Evolutionary conservation across 2,113 vertebrate genomes (phyloP), one percentile per base, ranked within the genome.

Genomic region (Oncorhynchus masou): DNA sequence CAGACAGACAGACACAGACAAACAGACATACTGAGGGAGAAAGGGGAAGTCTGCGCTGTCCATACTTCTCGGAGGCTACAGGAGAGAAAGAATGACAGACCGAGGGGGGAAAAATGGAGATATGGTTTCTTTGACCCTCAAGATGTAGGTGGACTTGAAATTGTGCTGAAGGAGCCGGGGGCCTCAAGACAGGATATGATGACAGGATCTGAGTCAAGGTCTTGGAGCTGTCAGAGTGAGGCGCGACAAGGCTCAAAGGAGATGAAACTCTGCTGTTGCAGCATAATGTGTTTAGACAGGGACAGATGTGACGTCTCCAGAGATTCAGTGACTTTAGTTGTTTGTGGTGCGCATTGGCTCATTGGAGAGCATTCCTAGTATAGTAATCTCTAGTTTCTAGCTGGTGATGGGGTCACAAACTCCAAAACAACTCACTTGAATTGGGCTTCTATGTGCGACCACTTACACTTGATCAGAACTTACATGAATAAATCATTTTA

Each of bases 231-330:
- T 79, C 80, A 72, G 34, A 27, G 60, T 60, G 48, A 77, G 54
- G 34, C 68, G 76, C 69, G 76, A 69, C 73, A 78, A 79, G 57
- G 75, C 68, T 71, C 73, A 51, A 20, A 74, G 62, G 82, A 79
- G 78, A 78, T 82, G 48, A 83, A 72, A 60, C 71, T 65, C 57
- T 69, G 31, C 25, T 54, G 64, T n/a, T 67, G 80, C 77, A 78
- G 77, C 68, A 25, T 86, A 88, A 86, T 87, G 73, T 67, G 57
- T 85, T 81, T 16, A 74, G 85, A 85, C 83, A 88, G 79, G 77
- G 75, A 86, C 87, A 88, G 87, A 84, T 82, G 85, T 77, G 75
- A 70, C 80, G 48, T 72, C 81, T 70, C 78, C 66, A 69, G 79
- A 77, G 85, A 86, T 67, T 85, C 67, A 19, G 15, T 81, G 78